These are phyloP conservation scores for Muscina levida DNA, from an alignment of 2,888 invertebrate species.

Conservation along the genomic window DNA sequence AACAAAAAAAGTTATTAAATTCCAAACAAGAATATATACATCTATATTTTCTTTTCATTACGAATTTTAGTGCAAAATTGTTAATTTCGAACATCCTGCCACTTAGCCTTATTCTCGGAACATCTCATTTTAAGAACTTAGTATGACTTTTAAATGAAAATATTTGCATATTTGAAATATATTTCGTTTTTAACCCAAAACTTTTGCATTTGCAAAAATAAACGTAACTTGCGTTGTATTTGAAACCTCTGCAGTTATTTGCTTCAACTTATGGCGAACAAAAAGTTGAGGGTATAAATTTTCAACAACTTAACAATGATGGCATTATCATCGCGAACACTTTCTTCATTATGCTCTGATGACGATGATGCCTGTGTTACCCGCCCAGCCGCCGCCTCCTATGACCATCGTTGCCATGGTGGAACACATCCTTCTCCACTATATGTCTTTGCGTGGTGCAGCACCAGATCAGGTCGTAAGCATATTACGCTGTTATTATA, in stretches of 20 bases:
- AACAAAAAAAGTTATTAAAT: too few species aligned
- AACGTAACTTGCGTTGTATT: neutral
- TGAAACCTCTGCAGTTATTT: constrained; percentile 38
- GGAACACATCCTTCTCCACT: too few species aligned
- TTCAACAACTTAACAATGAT: constrained; percentile 47
- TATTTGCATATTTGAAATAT: neutral
- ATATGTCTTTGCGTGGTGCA: neutral
- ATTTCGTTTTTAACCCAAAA: neutral
- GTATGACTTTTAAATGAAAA: neutral
- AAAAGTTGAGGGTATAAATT: constrained; percentile 60
- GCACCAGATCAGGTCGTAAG: neutral
- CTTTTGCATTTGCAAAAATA: neutral
- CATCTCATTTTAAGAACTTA: too few species aligned
- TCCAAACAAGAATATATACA: too few species aligned
- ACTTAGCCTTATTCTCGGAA: too few species aligned
- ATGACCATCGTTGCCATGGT: too few species aligned
- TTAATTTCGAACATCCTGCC: too few species aligned
- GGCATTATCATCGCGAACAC: constrained; percentile 30
- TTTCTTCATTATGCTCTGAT: constrained; percentile 23
- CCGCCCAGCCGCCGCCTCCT: neutral
- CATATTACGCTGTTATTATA: too few species aligned
- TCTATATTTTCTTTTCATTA: too few species aligned
- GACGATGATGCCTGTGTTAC: neutral
- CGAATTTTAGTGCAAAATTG: too few species aligned
- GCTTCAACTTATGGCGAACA: constrained; percentile 69